Evolutionary conservation across 2,888 invertebrate species (phyloP), one percentile per base, ranked within the genome.

Genomic region (Athalia cordata): DNA sequence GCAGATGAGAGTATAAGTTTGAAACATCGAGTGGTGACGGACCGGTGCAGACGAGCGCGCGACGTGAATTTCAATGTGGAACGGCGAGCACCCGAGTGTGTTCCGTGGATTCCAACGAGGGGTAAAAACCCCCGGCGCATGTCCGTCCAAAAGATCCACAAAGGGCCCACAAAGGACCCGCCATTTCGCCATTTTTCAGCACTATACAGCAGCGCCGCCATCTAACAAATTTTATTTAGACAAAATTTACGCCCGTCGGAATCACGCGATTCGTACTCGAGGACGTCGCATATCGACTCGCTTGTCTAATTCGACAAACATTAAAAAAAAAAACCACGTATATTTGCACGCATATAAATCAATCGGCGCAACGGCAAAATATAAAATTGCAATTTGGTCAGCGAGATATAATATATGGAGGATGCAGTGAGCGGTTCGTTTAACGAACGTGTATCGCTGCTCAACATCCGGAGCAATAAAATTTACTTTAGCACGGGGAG

Each of bases 11-110:
- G 29, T 29, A 29, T 29, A 29, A 79, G 79, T 29, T 61, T n/a
- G 75, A 50, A 75, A 50, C 62, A 50, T 50, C 62, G 29, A 29
- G 72, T 81, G 83, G 81, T 83, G 86, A 85, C 85, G 86, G 86
- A 82, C 83, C 85, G 84, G 83, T 81, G 81, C 29, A 29, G 29
- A 82, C 82, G 82, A 82, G 84, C 83, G 86, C 87, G 86, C 85
- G 87, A 87, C 84, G 85, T 87, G 87, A 87, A 87, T 87, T 87
- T 87, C 86, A 87, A 87, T 87, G 86, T 86, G 86, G 84, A 83
- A 75, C 80, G 79, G 77, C 81, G 84, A 84, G 86, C 84, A 86
- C 87, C 86, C 87, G 85, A 87, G 86, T 87, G 86, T 86, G 87
- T 87, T 87, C 87, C 83, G 85, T 83, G 87, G 87, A 87, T 87